Base-by-base conservation (phyloP, 2,888 invertebrate species). In the Pammene aurita region DNA sequence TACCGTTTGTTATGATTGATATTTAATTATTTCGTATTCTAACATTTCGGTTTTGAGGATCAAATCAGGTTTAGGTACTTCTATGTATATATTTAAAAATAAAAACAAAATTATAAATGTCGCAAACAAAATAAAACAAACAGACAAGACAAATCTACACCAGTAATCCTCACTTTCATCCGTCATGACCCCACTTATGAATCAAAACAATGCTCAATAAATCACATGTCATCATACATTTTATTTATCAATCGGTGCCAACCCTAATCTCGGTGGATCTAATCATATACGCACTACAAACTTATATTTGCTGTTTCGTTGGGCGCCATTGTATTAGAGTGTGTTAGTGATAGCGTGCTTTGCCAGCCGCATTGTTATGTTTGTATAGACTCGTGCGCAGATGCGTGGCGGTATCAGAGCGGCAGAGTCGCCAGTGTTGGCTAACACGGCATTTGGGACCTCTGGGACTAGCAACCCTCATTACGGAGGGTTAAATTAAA, bases 361-460 rank as follows among this genome's bases (percentile, higher is more conserved):
- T 10, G 57, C 44, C 44, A 26, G 2, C 44, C 18, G 63, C 38
- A 68, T 44, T 44, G 38, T 9, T 52, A 58, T 35, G 63, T 68
- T 52, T 16, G 63, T 38, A 11, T 14, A 2, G 38, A 35, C 52
- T 44, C 63, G 68, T 68, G 77, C 88, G 80, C 87, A 88, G 87
- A 89, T 90, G 89, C 79, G 88, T 79, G 77, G 78, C 79, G 41
- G 58, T 60, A 46, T 41, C 69, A 55, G 60, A 41, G 65, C 16
- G 84, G 83, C 77, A 82, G 83, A 89, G 88, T 89, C 88, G 82
- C 84, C 81, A 78, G 77, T 88, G 87, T 86, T 78, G 78, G 73
- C 78, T 82, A 80, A 85, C 86, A 82, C 77, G 67, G 77, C 85
- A 82, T 80, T 83, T 86, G 81, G 83, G 75, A 80, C 80, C 55